Conservation (phyloP, 2,888 invertebrate genomes). For the Drosophila quasianomalipes region DNA sequence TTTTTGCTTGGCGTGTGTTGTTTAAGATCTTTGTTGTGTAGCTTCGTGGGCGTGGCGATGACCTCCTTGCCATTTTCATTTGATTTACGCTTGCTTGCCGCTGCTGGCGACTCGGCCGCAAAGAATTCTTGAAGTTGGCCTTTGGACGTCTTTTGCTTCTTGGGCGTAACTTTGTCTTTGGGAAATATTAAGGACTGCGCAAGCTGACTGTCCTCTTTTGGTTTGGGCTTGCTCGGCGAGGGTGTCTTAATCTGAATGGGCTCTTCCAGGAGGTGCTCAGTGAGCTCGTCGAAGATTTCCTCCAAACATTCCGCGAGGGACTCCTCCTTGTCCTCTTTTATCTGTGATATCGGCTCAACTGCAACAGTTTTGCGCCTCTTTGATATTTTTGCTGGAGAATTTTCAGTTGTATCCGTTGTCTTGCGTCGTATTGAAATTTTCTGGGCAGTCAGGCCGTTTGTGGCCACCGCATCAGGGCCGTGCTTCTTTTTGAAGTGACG, state of each 20-base stretch:
- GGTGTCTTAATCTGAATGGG: too few relatives aligned
- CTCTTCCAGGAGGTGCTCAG: not conserved
- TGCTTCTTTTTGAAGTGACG: conserved; percentile 33
- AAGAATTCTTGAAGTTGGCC: not conserved
- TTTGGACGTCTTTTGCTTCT: not conserved
- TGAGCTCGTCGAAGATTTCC: too few relatives aligned
- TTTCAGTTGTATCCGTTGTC: not conserved
- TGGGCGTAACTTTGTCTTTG: not conserved
- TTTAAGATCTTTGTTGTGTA: not conserved
- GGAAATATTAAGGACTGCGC: not conserved
- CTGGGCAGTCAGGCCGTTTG: not conserved
- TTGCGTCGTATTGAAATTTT: not conserved
- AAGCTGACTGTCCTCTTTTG: not conserved
- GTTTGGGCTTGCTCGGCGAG: conserved; percentile 2
- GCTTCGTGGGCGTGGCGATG: not conserved
- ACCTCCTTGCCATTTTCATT: not conserved
- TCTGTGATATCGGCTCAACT: not conserved
- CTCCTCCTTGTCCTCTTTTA: too few relatives aligned
- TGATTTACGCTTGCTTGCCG: not conserved
- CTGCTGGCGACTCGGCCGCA: not conserved
- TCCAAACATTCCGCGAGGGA: too few relatives aligned
- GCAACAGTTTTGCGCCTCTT: conserved; percentile 26
- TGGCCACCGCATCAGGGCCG: too few relatives aligned
- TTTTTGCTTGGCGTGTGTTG: not conserved
- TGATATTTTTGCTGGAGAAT: not conserved